Evolutionary conservation across 2,797 vertebrate species (phyloP), one percentile per base, ranked within the genome.

Genomic region (Caiman crocodilus): DNA sequence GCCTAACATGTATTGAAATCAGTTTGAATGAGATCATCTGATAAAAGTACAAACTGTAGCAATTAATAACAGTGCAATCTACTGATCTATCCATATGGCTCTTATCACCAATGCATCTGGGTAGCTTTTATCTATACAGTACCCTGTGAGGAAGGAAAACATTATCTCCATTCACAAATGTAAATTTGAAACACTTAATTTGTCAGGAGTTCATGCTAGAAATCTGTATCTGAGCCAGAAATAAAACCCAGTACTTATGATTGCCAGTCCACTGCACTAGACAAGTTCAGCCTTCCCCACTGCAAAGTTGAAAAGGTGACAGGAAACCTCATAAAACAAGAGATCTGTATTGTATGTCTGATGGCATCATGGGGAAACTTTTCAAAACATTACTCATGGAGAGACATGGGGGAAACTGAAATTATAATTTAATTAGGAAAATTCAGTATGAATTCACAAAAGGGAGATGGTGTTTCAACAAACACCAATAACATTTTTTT

Each of bases 351-450:
- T 88, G 71, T 60, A 83, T 93, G 30, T 61, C 35, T 91, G 92
- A 88, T 25, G 90, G 80, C 84, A 94, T 79, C 63, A 87, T n/a
- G 26, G 79, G 84, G 80, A 89, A 92, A 79, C 91, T 75, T 85
- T 7, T 2, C 82, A 90, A 82, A 88, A 83, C 89, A 79, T 50
- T 87, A 78, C 35, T 92, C 79, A 89, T 80, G 80, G 84, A 87
- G 89, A 94, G 87, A 64, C 89, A 93, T 88, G 59, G 84, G 57
- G 87, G 89, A 93, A 96, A 95, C 90, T 86, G 89, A 93, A 96
- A 95, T 91, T 86, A 90, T 65, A 26, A 77, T 94, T 94, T 94
- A 95, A 95, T 97, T 95, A 94, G 35, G 75, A 89, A 92, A 96
- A 96, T 85, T 87, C 95, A 95, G 84, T 84, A 93, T 80, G 90